These are phyloP conservation scores for Hofmannophila pseudospretella DNA, from an alignment of 2,888 invertebrate genomes.

Conservation along the genomic window DNA sequence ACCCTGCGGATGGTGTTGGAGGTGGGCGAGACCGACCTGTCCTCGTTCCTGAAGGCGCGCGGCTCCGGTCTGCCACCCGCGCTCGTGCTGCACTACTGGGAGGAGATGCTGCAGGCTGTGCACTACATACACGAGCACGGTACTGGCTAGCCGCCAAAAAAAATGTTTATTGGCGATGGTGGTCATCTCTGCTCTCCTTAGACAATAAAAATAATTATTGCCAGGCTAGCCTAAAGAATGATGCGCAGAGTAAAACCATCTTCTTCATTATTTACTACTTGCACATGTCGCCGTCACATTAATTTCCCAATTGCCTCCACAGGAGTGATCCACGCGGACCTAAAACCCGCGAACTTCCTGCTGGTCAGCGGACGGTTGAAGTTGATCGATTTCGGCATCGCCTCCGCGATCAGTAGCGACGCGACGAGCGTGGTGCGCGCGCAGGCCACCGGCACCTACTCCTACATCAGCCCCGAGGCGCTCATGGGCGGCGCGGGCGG, in stretches of 20 bases:
- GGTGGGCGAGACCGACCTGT: slow-evolving; percentile 93
- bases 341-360: slow-evolving; percentile 98
- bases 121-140: slow-evolving; percentile 93
- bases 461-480: slow-evolving; percentile 98
- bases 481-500: slow-evolving; percentile 80
- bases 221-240: no score
- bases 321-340: slow-evolving; percentile 97
- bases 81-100: slow-evolving; percentile 92
- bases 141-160: slow-evolving; percentile 46
- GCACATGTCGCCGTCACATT: no score
- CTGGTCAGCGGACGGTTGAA: slow-evolving; percentile 91
- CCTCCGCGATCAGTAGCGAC: slow-evolving; percentile 90
- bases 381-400: slow-evolving; percentile 98
- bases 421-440: slow-evolving; percentile 93
- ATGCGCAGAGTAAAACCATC: no score
- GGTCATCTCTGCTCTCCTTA: no score
- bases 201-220: no score
- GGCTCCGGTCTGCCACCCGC: slow-evolving; percentile 81
- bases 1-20: slow-evolving; percentile 93
- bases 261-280: no score
- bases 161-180: no score
- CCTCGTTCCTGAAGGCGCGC: slow-evolving; percentile 82
- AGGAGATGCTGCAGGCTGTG: slow-evolving; percentile 95
- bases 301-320: no score
- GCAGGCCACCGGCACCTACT: slow-evolving; percentile 91